Percentiles rank a stretch among this genome's conserved stretches.
phyloP scores from a whole-genome alignment of 2,113 vertebrate species.

The Melozone crissalis region DNA sequence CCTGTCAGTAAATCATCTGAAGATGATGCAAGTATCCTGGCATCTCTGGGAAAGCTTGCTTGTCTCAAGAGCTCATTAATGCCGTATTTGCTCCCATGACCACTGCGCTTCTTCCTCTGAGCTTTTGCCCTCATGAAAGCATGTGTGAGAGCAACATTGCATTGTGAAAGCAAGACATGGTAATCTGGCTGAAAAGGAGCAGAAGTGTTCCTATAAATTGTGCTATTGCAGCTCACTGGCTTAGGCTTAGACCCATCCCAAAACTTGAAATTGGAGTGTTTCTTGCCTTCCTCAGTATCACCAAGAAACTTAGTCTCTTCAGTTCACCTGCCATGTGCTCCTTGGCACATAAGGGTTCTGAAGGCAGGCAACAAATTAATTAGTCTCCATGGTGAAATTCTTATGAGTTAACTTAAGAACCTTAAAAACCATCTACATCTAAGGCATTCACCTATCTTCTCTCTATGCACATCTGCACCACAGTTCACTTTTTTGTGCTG shows the following conservation, averaged over 20 bases:
- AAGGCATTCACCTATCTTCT: neutral
- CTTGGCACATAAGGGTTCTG: neutral
- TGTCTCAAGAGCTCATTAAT: neutral
- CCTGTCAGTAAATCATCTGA: neutral
- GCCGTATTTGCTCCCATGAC: neutral
- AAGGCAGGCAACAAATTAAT: neutral
- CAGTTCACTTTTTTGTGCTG: neutral
- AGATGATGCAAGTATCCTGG: neutral
- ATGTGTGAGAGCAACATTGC: neutral
- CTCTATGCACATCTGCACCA: neutral
- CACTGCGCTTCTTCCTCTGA: neutral
- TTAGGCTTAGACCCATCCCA: neutral
- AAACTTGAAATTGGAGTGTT: neutral
- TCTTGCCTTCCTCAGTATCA: neutral
- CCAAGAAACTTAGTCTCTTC: neutral
- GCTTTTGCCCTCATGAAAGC: neutral
- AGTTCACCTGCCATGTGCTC: neutral
- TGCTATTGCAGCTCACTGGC: fast-evolving
- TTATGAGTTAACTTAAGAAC: neutral
- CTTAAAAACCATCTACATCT: neutral
- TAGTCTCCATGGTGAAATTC: neutral
- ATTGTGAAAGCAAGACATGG: too few species aligned
- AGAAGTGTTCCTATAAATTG: neutral
- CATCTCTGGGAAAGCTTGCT: neutral
- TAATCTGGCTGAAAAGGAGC: neutral